Percentiles rank a stretch among this genome's conserved stretches.
Evolutionary conservation across 92 coral and sea anemone genomes (phyloP).

Genomic region (Parazoanthus atlanticus): DNA sequence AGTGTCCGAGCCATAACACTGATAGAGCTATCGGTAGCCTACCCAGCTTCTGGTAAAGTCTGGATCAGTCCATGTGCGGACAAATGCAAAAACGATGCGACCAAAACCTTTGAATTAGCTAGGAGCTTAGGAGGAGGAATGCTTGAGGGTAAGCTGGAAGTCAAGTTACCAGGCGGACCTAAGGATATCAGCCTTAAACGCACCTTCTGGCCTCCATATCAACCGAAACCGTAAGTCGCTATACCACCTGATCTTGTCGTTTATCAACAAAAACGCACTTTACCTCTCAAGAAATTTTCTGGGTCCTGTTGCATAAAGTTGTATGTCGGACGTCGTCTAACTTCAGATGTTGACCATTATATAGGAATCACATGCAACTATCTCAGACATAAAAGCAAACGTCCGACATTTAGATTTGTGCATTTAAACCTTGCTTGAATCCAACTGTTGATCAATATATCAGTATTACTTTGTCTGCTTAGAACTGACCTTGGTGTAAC

Average conservation of each 20-base stretch:
- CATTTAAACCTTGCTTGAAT: too few relatives aligned
- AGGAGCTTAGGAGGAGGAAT: constrained; percentile 41
- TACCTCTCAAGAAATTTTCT: too few relatives aligned
- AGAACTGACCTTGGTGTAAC: too few relatives aligned
- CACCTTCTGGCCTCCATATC: neutral
- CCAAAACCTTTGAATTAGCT: constrained; percentile 24
- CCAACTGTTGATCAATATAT: too few relatives aligned
- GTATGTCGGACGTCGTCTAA: too few relatives aligned
- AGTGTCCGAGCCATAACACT: constrained; percentile 44
- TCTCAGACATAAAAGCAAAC: too few relatives aligned
- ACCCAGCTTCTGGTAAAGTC: constrained; percentile 40
- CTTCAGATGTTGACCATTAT: too few relatives aligned
- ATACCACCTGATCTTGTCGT: too few relatives aligned
- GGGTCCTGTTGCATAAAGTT: too few relatives aligned
- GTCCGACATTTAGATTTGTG: too few relatives aligned
- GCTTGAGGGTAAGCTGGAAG: constrained; percentile 42
- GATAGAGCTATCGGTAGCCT: constrained; percentile 48
- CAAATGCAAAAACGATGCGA: constrained; percentile 16
- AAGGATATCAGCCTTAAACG: constrained; percentile 1
- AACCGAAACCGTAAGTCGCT: constrained; percentile 29
- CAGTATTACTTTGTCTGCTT: too few relatives aligned
- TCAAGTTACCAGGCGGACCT: constrained; percentile 17
- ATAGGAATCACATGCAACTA: too few relatives aligned
- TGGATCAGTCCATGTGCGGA: constrained; percentile 44
- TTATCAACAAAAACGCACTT: neutral